A percentile compares a stretch with the other conserved stretches of the same genome.
Conservation (phyloP, 1,140 invertebrate species). For the Eupeodes corollae region DNA sequence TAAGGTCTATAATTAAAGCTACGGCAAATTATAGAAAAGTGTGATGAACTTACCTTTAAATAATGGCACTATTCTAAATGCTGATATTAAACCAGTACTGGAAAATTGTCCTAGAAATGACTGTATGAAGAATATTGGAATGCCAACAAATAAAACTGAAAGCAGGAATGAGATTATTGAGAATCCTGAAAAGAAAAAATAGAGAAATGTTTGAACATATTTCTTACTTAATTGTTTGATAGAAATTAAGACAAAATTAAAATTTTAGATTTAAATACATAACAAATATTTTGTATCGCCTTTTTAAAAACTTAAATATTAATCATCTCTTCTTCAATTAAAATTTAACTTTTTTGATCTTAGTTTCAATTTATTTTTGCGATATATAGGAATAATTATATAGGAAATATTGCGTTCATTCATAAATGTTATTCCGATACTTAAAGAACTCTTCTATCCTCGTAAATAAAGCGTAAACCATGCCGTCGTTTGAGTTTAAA, state of each 20-base stretch:
- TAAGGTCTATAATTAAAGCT: too few relatives aligned
- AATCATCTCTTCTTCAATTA: background rate
- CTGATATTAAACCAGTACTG: slow-evolving; percentile 26
- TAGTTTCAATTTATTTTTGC: background rate
- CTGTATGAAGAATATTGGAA: slow-evolving; percentile 33
- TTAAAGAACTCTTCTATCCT: too few relatives aligned
- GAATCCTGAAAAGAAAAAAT: slow-evolving; percentile 13
- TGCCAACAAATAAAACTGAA: slow-evolving; percentile 22
- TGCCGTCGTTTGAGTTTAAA: too few relatives aligned
- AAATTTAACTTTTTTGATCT: background rate
- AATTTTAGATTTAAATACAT: background rate
- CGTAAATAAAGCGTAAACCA: too few relatives aligned
- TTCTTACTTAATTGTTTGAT: background rate
- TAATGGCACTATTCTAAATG: slow-evolving; percentile 33
- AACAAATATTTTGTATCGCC: background rate
- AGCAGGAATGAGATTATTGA: slow-evolving; percentile 21
- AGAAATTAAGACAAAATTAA: background rate
- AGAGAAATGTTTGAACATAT: background rate
- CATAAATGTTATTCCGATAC: too few relatives aligned
- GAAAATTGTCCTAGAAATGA: slow-evolving; percentile 34
- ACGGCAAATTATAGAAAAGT: too few relatives aligned
- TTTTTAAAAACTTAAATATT: background rate
- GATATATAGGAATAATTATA: too few relatives aligned
- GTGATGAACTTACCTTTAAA: slow-evolving; percentile 22
- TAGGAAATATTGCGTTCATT: too few relatives aligned